Conservation (phyloP, 2,113 vertebrate species). For the Percina caprodes region DNA sequence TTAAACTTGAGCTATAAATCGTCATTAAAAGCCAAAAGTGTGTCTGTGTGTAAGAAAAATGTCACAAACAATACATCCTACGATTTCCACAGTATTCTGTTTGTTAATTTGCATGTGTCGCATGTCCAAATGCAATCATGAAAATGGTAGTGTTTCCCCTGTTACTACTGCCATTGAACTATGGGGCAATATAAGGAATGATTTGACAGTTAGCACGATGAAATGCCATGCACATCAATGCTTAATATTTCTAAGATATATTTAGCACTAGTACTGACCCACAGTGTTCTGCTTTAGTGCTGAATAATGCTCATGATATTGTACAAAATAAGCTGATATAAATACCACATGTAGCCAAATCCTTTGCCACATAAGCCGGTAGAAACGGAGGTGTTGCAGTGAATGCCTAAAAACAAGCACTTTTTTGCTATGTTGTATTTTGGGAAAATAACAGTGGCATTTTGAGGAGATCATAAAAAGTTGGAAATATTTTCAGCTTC, state of each 20-base stretch:
- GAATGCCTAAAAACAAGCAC: not conserved
- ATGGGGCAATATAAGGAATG: conserved; percentile 34
- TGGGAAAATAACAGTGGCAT: not conserved
- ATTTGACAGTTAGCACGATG: conserved; percentile 34
- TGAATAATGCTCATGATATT: conserved; percentile 36
- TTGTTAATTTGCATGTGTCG: not conserved
- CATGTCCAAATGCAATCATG: conserved; percentile 15
- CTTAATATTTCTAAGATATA: conserved; percentile 27
- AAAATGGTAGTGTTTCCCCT: not conserved
- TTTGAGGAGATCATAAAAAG: conserved; percentile 9
- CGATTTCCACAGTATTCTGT: conserved; percentile 5
- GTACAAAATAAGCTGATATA: conserved; percentile 45
- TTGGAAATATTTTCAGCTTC: conserved; percentile 12
- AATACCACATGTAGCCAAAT: conserved; percentile 2
- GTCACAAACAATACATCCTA: conserved; percentile 5
- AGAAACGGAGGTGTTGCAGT: not conserved
- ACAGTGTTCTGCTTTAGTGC: conserved; percentile 19
- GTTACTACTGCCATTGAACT: conserved; percentile 1
- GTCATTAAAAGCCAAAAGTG: conserved; percentile 2
- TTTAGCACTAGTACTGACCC: conserved; percentile 23
- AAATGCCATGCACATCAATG: conserved; percentile 51
- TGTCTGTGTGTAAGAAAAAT: conserved; percentile 12
- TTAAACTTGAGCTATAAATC: not conserved
- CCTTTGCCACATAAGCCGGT: not conserved
- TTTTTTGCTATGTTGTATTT: conserved; percentile 12